phyloP scores from a whole-genome alignment of 2,113 vertebrate species.

The Osmerus eperlanus region DNA sequence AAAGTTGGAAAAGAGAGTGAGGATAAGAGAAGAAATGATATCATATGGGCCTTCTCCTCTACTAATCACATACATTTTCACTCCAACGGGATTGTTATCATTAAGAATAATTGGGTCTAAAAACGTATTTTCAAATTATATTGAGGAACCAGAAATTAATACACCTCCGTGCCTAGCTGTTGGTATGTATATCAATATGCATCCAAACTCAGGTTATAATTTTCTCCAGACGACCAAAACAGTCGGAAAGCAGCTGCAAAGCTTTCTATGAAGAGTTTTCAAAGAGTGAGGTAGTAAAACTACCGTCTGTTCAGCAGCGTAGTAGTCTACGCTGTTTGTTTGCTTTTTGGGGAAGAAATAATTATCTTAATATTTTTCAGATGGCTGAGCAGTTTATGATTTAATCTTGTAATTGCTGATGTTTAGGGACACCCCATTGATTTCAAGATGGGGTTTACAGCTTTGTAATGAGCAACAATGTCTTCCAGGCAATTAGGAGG shows the following conservation, averaged over 20 bases:
- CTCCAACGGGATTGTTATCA: no score
- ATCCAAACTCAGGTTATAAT: slow-evolving; percentile 31
- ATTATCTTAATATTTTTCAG: slow-evolving; percentile 50
- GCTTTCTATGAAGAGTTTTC: slow-evolving; percentile 23
- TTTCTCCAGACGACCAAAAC: slow-evolving; percentile 26
- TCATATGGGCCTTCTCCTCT: no score
- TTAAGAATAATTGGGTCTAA: neutral
- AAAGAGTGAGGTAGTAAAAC: slow-evolving; percentile 22
- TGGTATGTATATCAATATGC: slow-evolving; percentile 29
- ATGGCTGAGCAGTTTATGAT: slow-evolving; percentile 49
- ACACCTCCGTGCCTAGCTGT: slow-evolving; percentile 17
- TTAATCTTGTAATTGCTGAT: slow-evolving; percentile 54
- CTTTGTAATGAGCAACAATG: slow-evolving; percentile 39
- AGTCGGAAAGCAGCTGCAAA: slow-evolving; percentile 16
- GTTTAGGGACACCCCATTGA: slow-evolving; percentile 52
- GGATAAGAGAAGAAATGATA: no score
- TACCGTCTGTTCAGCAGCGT: slow-evolving; percentile 7
- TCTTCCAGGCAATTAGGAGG: slow-evolving; percentile 46
- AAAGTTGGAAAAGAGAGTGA: no score
- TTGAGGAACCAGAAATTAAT: slow-evolving; percentile 4
- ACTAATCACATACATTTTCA: no score
- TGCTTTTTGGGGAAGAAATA: slow-evolving; percentile 20
- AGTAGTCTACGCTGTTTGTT: slow-evolving; percentile 30
- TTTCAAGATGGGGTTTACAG: slow-evolving; percentile 53
- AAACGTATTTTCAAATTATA: slow-evolving; percentile 5